A percentile compares a stretch with the other conserved stretches of the same genome.
Conservation (phyloP, 2,113 vertebrate species). For the Chunga burmeisteri region DNA sequence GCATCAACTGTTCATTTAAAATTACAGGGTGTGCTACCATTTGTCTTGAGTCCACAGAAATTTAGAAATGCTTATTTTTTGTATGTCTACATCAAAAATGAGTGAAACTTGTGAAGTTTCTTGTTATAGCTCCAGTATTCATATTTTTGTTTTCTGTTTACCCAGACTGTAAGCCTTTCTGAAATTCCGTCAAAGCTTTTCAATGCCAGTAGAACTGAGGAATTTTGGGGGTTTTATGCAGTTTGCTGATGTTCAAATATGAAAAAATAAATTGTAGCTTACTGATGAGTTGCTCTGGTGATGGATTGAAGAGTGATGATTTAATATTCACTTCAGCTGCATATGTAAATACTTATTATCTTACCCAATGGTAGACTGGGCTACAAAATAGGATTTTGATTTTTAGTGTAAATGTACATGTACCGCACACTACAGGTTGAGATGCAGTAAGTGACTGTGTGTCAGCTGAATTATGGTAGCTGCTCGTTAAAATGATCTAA, state of each 20-base stretch:
- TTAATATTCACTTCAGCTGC: background rate
- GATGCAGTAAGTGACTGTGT: background rate
- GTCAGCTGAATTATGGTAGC: background rate
- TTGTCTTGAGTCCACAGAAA: background rate
- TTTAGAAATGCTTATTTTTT: background rate
- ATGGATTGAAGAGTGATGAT: background rate
- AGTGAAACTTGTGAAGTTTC: background rate
- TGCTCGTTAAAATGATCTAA: background rate
- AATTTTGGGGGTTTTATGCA: background rate
- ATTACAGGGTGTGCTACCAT: background rate
- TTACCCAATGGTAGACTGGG: background rate
- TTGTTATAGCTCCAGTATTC: background rate
- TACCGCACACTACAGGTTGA: rapidly evolving
- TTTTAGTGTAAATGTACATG: background rate
- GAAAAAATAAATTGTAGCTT: background rate
- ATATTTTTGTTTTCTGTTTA: background rate
- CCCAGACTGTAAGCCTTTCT: background rate
- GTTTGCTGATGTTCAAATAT: background rate
- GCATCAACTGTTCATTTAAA: background rate
- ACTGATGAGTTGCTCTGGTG: background rate
- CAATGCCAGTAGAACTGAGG: background rate
- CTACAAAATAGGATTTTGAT: background rate
- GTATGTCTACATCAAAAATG: background rate
- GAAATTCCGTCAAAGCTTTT: background rate
- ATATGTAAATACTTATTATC: background rate